Evolutionary conservation across 2,113 vertebrate species (phyloP).

Genomic region (Cryptotis parvus): DNA sequence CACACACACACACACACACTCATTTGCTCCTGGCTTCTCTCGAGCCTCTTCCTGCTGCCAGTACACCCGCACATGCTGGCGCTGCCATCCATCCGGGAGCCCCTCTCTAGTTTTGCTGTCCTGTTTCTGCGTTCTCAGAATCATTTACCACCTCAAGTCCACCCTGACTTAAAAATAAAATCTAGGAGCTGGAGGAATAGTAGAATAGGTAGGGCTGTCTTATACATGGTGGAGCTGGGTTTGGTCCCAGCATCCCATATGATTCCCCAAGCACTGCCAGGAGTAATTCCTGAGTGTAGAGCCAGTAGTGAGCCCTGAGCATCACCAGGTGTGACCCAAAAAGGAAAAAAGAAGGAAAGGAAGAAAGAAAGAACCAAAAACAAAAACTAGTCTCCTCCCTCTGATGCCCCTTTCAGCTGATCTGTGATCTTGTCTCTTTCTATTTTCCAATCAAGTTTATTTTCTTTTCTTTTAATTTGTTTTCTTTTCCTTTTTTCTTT

Average conservation of each 20-base stretch:
- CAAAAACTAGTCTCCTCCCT: not conserved
- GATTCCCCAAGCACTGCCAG: too few relatives aligned
- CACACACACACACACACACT: too few relatives aligned
- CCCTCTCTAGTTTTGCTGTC: not conserved
- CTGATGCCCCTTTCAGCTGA: not conserved
- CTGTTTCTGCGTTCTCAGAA: not conserved
- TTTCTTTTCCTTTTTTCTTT: too few relatives aligned
- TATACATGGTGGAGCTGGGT: not conserved
- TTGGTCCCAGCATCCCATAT: too few relatives aligned
- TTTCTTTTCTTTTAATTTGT: too few relatives aligned
- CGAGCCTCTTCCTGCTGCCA: not conserved
- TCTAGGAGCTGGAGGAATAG: not conserved
- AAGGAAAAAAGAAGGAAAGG: not conserved
- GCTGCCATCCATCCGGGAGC: not conserved
- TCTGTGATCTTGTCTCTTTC: not conserved
- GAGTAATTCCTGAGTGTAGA: too few relatives aligned
- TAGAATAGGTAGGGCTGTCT: not conserved
- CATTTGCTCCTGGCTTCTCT: not conserved
- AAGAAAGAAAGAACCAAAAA: too few relatives aligned
- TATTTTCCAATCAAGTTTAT: not conserved
- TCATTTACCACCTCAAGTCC: not conserved
- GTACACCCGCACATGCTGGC: too few relatives aligned
- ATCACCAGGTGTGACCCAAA: not conserved
- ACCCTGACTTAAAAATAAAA: not conserved
- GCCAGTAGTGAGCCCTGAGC: too few relatives aligned